These are phyloP conservation scores for Parnassius apollo DNA, from an alignment of 2,888 invertebrate genomes.

Conservation along the genomic window DNA sequence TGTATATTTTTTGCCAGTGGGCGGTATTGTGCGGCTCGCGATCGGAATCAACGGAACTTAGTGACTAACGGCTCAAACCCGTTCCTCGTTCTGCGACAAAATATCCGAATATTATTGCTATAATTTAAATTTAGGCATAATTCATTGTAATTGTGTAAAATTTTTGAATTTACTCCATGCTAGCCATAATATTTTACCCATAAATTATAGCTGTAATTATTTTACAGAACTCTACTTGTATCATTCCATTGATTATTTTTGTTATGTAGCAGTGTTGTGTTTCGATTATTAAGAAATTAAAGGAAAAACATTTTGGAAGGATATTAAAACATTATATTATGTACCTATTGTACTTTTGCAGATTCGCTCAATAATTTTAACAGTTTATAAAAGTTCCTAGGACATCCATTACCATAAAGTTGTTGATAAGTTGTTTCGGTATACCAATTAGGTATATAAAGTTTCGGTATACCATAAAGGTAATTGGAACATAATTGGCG, in stretches of 20 bases:
- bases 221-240: background rate
- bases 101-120: slow-evolving; percentile 11
- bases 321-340: too few species aligned
- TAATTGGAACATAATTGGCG: background rate
- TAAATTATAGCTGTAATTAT: too few species aligned
- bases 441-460: too few species aligned
- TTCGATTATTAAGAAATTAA: background rate
- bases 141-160: background rate
- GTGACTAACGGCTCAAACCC: slow-evolving; percentile 54
- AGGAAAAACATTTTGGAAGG: too few species aligned
- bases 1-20: slow-evolving; percentile 23
- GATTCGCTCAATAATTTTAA: slow-evolving; percentile 8
- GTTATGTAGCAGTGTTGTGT: background rate
- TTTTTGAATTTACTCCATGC: too few species aligned
- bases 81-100: slow-evolving; percentile 49
- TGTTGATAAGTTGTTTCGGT: too few species aligned
- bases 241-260: slow-evolving; percentile 9
- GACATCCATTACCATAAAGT: background rate
- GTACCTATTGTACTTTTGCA: background rate
- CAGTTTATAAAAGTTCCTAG: slow-evolving; percentile 11
- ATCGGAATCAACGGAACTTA: slow-evolving; percentile 31
- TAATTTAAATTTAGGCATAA: slow-evolving; percentile 6
- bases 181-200: too few species aligned
- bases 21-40: slow-evolving; percentile 20
- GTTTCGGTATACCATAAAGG: too few species aligned